A percentile compares a stretch with the other conserved stretches of the same genome.
Conservation (phyloP, 2,113 vertebrate species). For the Pholis gunnellus region DNA sequence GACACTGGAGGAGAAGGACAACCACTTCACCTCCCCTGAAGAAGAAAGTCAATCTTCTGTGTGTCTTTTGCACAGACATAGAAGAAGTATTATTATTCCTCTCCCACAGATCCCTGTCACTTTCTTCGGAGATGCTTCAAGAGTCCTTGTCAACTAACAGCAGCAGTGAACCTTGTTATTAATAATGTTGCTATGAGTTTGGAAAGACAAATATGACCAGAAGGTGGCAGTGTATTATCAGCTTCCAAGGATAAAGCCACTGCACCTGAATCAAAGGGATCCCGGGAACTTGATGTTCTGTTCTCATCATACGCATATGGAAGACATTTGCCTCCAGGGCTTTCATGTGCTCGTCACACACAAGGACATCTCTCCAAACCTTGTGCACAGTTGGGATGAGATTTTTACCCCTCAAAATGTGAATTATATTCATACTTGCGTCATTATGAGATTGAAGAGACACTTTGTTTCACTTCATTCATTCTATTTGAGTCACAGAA, state of each 20-base stretch:
- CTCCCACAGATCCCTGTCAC: constrained; percentile 14
- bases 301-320: not conserved
- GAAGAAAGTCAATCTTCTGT: constrained; percentile 82
- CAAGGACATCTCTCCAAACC: not conserved
- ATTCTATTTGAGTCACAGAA: constrained; percentile 1
- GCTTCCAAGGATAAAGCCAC: not conserved
- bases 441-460: not conserved
- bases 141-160: not conserved
- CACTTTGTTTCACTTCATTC: not conserved
- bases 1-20: constrained; percentile 84
- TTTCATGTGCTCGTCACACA: too few relatives aligned
- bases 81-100: not conserved
- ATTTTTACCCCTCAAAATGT: not conserved
- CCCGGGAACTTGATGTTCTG: constrained; percentile 24
- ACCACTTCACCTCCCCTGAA: constrained; percentile 83
- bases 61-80: not conserved
- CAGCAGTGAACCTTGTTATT: not conserved
- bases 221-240: constrained; percentile 15
- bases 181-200: not conserved
- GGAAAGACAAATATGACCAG: constrained; percentile 18
- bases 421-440: not conserved
- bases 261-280: not conserved
- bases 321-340: too few relatives aligned
- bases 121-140: constrained; percentile 9
- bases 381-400: not conserved